Conservation (phyloP, 1,140 invertebrate species). For the Drosophila melanica region DNA sequence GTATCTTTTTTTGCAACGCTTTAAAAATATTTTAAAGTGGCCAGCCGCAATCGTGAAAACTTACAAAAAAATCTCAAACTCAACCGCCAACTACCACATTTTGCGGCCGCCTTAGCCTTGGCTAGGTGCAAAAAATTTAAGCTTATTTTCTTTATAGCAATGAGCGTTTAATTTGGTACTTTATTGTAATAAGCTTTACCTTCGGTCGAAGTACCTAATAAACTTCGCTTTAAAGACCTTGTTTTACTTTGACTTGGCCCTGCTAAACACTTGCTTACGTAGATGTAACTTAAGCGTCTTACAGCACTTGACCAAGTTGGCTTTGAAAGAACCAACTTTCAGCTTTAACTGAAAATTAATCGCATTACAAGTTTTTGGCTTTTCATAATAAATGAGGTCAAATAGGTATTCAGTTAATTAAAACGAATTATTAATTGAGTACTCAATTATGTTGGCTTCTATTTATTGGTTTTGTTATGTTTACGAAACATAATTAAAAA, state of each 20-base stretch:
- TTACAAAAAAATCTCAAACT: not conserved
- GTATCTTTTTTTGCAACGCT: not conserved
- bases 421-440: constrained; percentile 9
- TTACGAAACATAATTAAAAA: no score
- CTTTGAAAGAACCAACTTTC: not conserved
- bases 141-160: not conserved
- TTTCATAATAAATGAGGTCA: constrained; percentile 1
- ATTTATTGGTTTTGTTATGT: no score
- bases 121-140: not conserved
- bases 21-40: constrained; percentile 18
- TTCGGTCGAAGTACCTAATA: not conserved
- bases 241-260: not conserved
- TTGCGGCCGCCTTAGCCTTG: not conserved
- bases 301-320: constrained; percentile 1
- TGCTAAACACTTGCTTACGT: not conserved
- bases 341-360: not conserved
- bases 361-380: not conserved
- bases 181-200: not conserved
- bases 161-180: not conserved
- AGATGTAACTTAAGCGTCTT: not conserved
- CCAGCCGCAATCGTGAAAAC: constrained; percentile 13
- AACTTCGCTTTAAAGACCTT: not conserved
- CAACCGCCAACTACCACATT: not conserved
- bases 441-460: not conserved
- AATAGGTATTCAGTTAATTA: constrained; percentile 14